Evolutionary conservation across 2,113 vertebrate species (phyloP), one percentile per base, ranked within the genome.

Genomic region (Vimba vimba): DNA sequence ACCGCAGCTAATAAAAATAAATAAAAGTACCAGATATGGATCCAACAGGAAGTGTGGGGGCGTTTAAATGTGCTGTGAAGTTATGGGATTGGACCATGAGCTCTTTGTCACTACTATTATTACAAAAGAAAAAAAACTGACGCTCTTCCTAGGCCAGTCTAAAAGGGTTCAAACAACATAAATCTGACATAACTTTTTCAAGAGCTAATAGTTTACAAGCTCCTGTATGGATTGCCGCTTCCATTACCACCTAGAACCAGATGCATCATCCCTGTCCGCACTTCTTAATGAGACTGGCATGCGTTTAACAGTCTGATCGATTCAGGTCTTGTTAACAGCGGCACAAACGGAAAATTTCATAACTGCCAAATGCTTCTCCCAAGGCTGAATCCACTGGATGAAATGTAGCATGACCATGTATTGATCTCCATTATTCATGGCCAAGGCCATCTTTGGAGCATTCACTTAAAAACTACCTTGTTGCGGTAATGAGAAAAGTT

Each of bases 341-440:
- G 25, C 57, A 47, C 17, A 74, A 11, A 60, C 39, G 27, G 36
- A 60, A 62, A 68, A 82, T 59, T 57, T 88, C 64, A 73, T 30
- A 59, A 45, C 75, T 68, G 47, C 36, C 85, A 86, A 78, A 84
- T 76, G 36, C 62, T 79, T 81, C 85, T 43, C 74, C 76, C 77
- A 73, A 4, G 55, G 74, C 73, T 47, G 25, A 87, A 79, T 83
- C 79, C 50, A 33, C 68, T 50, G 75, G 47, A 76, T 87, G 79
- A 82, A 85, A 90, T 76, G 79, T 84, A 36, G 74, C 85, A 64
- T 86, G 83, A 78, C 69, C 45, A 15, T 27, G 36, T 50, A 80
- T 86, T 43, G 30, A 73, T 85, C 82, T 82, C 79, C 79, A 75
- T 62, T 84, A 89, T 85, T 86, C 82, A 52, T 30, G 79, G 79